Evolutionary conservation across 2,113 vertebrate species (phyloP), one percentile per base, ranked within the genome.

Genomic region (Sinocyclocheilus rhinocerous): DNA sequence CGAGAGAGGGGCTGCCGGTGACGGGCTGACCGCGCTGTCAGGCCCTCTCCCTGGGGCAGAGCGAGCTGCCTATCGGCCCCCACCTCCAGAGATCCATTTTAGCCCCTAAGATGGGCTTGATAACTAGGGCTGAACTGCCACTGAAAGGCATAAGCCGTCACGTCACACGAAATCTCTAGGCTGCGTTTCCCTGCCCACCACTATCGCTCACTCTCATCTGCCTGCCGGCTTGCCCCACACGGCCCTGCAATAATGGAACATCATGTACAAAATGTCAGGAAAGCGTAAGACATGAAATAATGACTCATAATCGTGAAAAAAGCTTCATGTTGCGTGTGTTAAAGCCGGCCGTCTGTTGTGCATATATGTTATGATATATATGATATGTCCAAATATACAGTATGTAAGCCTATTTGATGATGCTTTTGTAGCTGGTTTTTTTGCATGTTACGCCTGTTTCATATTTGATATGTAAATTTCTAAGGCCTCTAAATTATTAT

Each of bases 11-110:
- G 83, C 79, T 77, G 39, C 61, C 26, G 92, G 93, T 94, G 94
- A 95, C 96, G 97, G 95, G 95, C 95, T 95, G 95, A 36, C 84
- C 63, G 16, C 0, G 39, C 84, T 78, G 79, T 36, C 52, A 65
- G 67, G 24, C 24, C 29, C 48, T 63, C 59, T 33, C 36, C 57
- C 63, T 61, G 63, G 84, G n/a, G 24, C 50, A 10, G 24, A 61
- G 48, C 50, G 48, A 26, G 48, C 45, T 79, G 52, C 48, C 77
- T 76, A 12, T 55, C 67, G 36, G 87, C 86, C 90, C 90, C 86
- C 92, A 79, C 92, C 91, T 91, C 92, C 89, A 85, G 87, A 89
- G 79, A 57, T 59, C 82, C 83, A 90, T 88, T 92, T 91, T 90
- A 90, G 92, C 87, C 83, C 69, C 87, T 90, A 90, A 92, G 90